Conservation (phyloP, 2,888 invertebrate genomes). For the Sphaerophoria rueppellii region DNA sequence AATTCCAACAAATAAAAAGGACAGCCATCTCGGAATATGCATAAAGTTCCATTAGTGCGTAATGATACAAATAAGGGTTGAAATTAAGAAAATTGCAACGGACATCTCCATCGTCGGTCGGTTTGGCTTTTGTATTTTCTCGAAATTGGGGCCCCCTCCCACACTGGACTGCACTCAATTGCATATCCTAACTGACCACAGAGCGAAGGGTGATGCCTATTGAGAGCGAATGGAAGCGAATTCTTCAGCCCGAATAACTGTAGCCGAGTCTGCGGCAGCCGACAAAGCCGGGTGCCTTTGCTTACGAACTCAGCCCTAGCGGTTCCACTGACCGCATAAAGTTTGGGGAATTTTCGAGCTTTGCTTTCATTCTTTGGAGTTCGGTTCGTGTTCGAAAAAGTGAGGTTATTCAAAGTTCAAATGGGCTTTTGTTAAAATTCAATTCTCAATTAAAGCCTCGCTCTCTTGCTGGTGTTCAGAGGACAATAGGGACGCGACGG, state of each 20-base stretch:
- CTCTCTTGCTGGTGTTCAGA: neutral
- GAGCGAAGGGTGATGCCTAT: conserved; percentile 11
- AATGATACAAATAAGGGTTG: conserved; percentile 70
- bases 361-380: conserved; percentile 41
- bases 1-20: conserved; percentile 6
- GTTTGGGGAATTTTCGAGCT: conserved; percentile 52
- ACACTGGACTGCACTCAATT: conserved; percentile 55
- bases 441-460: conserved; percentile 63
- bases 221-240: conserved; percentile 18
- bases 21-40: conserved; percentile 35
- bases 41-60: conserved; percentile 71
- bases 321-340: conserved; percentile 20
- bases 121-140: conserved; percentile 16
- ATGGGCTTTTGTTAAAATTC: conserved; percentile 55
- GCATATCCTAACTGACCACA: conserved; percentile 63
- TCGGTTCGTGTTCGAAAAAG: neutral
- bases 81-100: conserved; percentile 70
- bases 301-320: neutral
- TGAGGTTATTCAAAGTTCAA: conserved; percentile 51
- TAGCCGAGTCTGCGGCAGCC: neutral
- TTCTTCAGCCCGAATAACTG: conserved; percentile 15
- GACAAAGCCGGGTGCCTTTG: neutral
- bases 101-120: conserved; percentile 50
- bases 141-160: conserved; percentile 41
- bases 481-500: neutral